phyloP scores from a whole-genome alignment of 2,113 vertebrate species.

The Crotalus horridus region DNA sequence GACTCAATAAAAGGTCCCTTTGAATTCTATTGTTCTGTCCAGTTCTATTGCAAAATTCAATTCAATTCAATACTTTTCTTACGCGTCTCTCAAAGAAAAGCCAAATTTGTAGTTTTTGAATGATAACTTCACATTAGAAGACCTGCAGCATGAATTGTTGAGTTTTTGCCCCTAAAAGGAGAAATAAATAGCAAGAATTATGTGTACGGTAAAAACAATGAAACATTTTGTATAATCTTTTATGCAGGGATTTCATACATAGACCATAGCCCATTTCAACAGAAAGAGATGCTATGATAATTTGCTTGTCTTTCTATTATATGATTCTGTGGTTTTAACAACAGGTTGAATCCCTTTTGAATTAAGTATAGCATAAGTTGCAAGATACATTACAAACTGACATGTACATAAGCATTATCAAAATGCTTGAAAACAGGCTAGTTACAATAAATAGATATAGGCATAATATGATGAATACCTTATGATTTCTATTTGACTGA shows the following conservation, averaged over 20 bases:
- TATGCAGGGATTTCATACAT: background rate
- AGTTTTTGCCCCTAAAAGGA: background rate
- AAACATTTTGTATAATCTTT: background rate
- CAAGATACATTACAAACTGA: background rate
- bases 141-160: background rate
- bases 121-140: background rate
- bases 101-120: background rate
- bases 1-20: background rate
- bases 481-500: background rate
- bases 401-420: background rate
- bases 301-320: background rate
- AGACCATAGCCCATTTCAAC: background rate
- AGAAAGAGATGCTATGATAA: background rate
- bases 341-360: background rate
- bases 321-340: background rate
- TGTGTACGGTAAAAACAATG: background rate
- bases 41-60: background rate
- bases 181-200: background rate
- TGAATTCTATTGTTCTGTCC: background rate
- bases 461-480: background rate
- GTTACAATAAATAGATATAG: background rate
- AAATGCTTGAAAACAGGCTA: background rate
- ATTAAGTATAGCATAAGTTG: background rate
- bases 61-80: background rate
- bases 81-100: background rate